A percentile compares a stretch with the other conserved stretches of the same genome.
These are phyloP conservation scores for Drosophila planitibia DNA, from an alignment of 2,888 invertebrate species.

Conservation along the genomic window DNA sequence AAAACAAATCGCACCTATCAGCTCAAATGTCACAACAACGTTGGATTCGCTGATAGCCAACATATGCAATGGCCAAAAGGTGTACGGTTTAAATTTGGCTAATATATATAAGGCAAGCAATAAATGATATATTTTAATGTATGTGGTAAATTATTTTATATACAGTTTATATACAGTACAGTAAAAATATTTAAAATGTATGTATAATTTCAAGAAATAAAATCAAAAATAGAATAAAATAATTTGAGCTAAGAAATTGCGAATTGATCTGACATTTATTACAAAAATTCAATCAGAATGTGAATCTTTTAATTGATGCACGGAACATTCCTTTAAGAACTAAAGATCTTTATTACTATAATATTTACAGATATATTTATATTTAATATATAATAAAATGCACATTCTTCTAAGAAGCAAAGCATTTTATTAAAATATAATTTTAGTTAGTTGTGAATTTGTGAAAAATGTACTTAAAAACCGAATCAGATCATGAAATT, in stretches of 20 bases:
- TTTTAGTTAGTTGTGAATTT: not conserved
- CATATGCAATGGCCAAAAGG: conserved; percentile 2
- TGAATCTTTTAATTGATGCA: not conserved
- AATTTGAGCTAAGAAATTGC: not conserved
- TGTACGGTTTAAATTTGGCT: not conserved
- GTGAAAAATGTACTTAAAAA: not conserved
- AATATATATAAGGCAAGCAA: not conserved
- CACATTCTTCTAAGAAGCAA: not conserved
- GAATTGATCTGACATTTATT: not conserved
- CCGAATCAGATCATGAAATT: not conserved
- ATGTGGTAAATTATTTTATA: not conserved
- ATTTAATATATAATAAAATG: too few relatives aligned
- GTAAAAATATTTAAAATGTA: not conserved
- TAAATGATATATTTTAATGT: not conserved
- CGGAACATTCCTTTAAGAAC: not conserved
- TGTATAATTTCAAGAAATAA: not conserved
- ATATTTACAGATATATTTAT: too few relatives aligned
- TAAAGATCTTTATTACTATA: not conserved
- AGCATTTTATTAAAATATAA: not conserved
- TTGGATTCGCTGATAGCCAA: conserved; percentile 5
- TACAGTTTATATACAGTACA: not conserved
- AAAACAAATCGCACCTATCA: conserved; percentile 33
- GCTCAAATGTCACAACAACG: conserved; percentile 49
- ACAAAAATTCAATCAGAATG: not conserved
- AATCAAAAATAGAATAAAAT: not conserved